Conservation (phyloP, 1,140 invertebrate species). For the Tetragonula clypearis region DNA sequence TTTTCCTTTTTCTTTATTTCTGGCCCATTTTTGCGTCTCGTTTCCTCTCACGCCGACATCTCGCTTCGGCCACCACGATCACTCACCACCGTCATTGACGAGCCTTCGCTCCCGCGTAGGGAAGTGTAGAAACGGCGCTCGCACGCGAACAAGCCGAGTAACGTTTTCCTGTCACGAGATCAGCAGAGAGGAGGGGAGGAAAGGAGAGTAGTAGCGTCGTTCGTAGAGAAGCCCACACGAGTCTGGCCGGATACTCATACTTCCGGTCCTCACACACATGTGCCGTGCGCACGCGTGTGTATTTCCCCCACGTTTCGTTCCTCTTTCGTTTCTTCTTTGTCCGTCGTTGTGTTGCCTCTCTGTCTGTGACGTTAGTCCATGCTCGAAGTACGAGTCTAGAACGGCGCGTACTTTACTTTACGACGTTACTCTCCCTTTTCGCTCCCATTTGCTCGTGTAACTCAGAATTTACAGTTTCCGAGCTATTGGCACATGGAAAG, state of each 20-base stretch:
- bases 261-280: conserved; percentile 81
- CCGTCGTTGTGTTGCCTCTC: background rate
- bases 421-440: background rate
- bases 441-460: background rate
- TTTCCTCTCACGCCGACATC: conserved; percentile 5
- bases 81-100: conserved; percentile 49
- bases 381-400: background rate
- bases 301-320: background rate
- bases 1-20: no score
- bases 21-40: conserved; percentile 8
- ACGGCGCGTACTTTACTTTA: background rate
- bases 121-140: conserved; percentile 62
- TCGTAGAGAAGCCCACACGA: conserved; percentile 80
- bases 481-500: no score
- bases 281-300: conserved; percentile 65
- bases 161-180: conserved; percentile 37
- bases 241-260: conserved; percentile 82
- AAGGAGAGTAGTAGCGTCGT: conserved; percentile 69
- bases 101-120: background rate
- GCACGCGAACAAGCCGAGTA: conserved; percentile 58
- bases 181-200: conserved; percentile 41
- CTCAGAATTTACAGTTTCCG: no score
- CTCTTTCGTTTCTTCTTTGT: background rate
- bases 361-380: background rate
- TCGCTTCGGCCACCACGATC: conserved; percentile 25